These are phyloP conservation scores for Leptinotarsa defecta DNA, from an alignment of 1,140 invertebrate genomes.

Conservation along the genomic window DNA sequence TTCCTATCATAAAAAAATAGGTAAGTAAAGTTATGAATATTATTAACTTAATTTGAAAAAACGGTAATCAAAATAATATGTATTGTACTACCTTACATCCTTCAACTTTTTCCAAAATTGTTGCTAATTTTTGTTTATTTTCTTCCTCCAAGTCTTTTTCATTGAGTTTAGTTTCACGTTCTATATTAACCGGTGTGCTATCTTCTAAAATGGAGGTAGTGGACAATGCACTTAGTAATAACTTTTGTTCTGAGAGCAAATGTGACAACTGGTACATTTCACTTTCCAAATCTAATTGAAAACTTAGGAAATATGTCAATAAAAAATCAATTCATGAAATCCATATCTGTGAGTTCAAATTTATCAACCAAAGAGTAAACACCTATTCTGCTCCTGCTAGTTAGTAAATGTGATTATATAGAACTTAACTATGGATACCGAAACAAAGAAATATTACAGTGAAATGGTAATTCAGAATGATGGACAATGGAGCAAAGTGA, in stretches of 20 bases:
- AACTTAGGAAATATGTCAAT: constrained; percentile 10
- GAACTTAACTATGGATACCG: no score
- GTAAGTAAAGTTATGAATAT: not conserved
- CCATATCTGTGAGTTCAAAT: no score
- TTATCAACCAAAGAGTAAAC: no score
- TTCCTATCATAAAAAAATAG: constrained; percentile 58
- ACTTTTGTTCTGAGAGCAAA: constrained; percentile 91
- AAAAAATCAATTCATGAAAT: no score
- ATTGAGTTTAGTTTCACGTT: constrained; percentile 63
- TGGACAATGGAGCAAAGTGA: no score
- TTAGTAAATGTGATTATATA: no score
- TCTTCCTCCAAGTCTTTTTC: constrained; percentile 67
- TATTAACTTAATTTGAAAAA: not conserved
- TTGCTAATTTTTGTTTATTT: constrained; percentile 72
- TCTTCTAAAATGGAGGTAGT: constrained; percentile 73
- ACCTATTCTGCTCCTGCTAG: no score
- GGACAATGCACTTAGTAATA: constrained; percentile 79
- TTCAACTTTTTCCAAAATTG: constrained; percentile 86
- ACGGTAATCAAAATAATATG: not conserved
- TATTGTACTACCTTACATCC: constrained; percentile 70
- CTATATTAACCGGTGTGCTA: constrained; percentile 62
- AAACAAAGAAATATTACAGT: no score
- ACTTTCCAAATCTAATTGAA: constrained; percentile 81
- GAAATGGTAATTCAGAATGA: no score
- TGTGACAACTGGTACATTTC: constrained; percentile 99